Base-by-base conservation (phyloP, 92 coral and sea anemone genomes). In the Ricordea florida region DNA sequence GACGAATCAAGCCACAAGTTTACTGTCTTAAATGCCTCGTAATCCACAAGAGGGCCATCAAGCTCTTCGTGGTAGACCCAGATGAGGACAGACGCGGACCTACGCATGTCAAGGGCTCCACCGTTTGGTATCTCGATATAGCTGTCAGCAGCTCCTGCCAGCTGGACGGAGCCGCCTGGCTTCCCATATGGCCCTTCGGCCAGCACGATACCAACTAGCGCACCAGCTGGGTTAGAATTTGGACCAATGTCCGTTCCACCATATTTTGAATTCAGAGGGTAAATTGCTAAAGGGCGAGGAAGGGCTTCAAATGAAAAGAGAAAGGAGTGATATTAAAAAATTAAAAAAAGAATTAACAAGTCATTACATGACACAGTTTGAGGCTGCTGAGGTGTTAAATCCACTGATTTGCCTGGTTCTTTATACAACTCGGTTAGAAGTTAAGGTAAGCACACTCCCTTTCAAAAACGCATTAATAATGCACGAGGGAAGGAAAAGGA, bases 61-160 rank as follows among this genome's bases (percentile, higher is more conserved):
- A 27, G 47, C 10, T 71, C 64, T 21, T 48, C 72, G 29, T 69
- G 79, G 3, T 69, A 68, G 15, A 80, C 79, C 86, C 86, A 80
- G 26, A 69, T 61, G n/a, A 45, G 43, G 21, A 74, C n/a, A 3
- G 81, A 58, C 5, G 53, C 25, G 6, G 81, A 74, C 25, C 26
- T 28, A 32, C 48, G 31, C 0, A 61, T 74, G 62, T 74, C 81
- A 11, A 74, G 62, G 4, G 59, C 49, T 15, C 81, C 81, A n/a
- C 60, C 60, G 30, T 74, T 74, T 26, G 72, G 81, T 14, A 74
- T 31, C 38, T 74, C 62, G 16, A 74, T 60, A 41, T 60, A 60
- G 22, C 57, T 60, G 10, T 34, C 33, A 32, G 62, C 25, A n/a
- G 1, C 23, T 31, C 55, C 49, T 0, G 41, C 17, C 14, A 74